These are phyloP conservation scores for Psylliodes chrysocephalus DNA, from an alignment of 2,888 invertebrate species.

Conservation along the genomic window DNA sequence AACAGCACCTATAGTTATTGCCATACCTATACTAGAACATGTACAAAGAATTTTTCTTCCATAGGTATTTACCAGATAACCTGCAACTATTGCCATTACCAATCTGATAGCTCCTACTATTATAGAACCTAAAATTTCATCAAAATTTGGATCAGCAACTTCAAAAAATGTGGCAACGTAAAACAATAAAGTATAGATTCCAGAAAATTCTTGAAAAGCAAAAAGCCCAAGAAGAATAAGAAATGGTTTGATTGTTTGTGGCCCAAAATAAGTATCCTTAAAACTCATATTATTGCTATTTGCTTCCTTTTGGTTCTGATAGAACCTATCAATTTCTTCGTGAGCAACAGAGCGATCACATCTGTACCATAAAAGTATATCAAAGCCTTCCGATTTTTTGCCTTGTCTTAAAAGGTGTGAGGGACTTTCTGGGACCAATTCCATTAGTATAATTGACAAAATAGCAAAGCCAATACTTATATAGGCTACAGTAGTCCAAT, in stretches of 20 bases:
- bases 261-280: slow-evolving; percentile 61
- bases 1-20: slow-evolving; percentile 68
- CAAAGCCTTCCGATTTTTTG: slow-evolving; percentile 69
- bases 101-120: slow-evolving; percentile 75
- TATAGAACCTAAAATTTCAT: slow-evolving; percentile 76
- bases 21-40: slow-evolving; percentile 73
- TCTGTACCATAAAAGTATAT: slow-evolving; percentile 73
- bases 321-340: slow-evolving; percentile 69
- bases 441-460: slow-evolving; percentile 69
- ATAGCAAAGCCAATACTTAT: slow-evolving; percentile 70
- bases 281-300: slow-evolving; percentile 40
- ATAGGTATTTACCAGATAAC: slow-evolving; percentile 73
- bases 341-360: slow-evolving; percentile 72
- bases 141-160: slow-evolving; percentile 71
- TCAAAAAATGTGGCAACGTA: slow-evolving; percentile 79
- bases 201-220: slow-evolving; percentile 78
- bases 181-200: slow-evolving; percentile 78
- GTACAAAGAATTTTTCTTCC: slow-evolving; percentile 73
- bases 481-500: slow-evolving; percentile 75
- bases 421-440: slow-evolving; percentile 76
- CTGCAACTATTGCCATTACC: slow-evolving; percentile 74
- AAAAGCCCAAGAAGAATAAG: slow-evolving; percentile 73
- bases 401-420: slow-evolving; percentile 72
- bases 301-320: slow-evolving; percentile 43
- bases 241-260: slow-evolving; percentile 76